phyloP scores from a whole-genome alignment of 2,113 vertebrate genomes.

The Melanotaenia duboulayi region DNA sequence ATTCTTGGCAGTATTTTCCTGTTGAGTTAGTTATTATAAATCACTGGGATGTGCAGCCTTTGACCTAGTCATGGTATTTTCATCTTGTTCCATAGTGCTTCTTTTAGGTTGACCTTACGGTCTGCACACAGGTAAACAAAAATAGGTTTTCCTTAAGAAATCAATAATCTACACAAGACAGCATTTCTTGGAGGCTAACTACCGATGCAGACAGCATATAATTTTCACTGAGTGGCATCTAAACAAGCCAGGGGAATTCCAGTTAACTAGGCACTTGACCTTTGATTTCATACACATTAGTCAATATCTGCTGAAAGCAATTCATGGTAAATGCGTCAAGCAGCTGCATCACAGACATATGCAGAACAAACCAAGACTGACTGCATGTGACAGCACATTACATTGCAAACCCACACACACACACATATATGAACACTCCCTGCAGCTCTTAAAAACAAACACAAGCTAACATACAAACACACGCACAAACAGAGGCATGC shows the following conservation, averaged over 20 bases:
- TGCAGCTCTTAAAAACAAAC: constrained; percentile 25
- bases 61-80: not conserved
- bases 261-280: constrained; percentile 45
- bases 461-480: not conserved
- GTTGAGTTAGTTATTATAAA: too few relatives aligned
- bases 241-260: constrained; percentile 28
- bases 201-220: not conserved
- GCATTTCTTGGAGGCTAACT: constrained; percentile 14
- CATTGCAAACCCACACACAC: constrained; percentile 27
- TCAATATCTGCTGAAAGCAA: constrained; percentile 49
- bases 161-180: constrained; percentile 12
- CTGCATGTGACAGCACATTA: constrained; percentile 39
- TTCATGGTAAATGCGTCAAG: constrained; percentile 16
- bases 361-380: constrained; percentile 11
- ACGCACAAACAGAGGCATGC: constrained; percentile 2
- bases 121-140: constrained; percentile 2
- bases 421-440: constrained; percentile 36
- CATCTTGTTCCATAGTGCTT: not conserved
- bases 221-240: constrained; percentile 22
- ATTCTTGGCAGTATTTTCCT: too few relatives aligned
- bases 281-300: constrained; percentile 44
- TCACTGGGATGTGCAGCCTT: not conserved
- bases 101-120: not conserved
- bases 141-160: constrained; percentile 12
- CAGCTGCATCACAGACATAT: constrained; percentile 3